A percentile compares a stretch with the other conserved stretches of the same genome.
These are phyloP conservation scores for Arrhamphus sclerolepis DNA, from an alignment of 2,797 vertebrate species.

Conservation along the genomic window DNA sequence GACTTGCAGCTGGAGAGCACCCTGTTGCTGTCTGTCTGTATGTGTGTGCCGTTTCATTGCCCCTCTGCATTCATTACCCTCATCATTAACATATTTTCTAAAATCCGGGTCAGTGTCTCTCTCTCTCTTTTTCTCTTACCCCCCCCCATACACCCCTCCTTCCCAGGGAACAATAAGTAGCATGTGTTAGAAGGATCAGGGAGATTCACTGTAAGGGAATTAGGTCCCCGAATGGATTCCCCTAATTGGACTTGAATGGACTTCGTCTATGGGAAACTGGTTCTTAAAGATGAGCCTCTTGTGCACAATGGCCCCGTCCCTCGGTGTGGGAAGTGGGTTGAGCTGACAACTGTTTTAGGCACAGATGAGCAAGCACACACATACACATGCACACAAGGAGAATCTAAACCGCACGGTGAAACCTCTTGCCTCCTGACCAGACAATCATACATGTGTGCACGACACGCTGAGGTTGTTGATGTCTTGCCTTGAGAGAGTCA, in stretches of 20 bases:
- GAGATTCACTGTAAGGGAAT: constrained; percentile 80
- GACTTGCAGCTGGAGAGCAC: constrained; percentile 31
- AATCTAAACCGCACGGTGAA: constrained; percentile 55
- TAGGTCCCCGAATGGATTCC: constrained; percentile 77
- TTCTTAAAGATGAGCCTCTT: constrained; percentile 77
- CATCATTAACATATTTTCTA: constrained; percentile 73
- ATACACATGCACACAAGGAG: constrained; percentile 26
- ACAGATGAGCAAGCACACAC: constrained; percentile 43
- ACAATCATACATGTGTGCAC: constrained; percentile 48
- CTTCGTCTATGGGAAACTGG: constrained; percentile 76
- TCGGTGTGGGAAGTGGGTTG: constrained; percentile 82
- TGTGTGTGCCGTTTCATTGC: constrained; percentile 64
- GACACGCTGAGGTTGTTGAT: constrained; percentile 41
- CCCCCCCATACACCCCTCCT: constrained; percentile 34
- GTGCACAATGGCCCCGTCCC: constrained; percentile 56
- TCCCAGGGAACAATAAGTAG: constrained; percentile 77
- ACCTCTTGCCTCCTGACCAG: constrained; percentile 71
- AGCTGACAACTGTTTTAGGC: constrained; percentile 68
- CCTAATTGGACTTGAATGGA: constrained; percentile 81
- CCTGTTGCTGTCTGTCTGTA: constrained; percentile 55
- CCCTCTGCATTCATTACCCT: constrained; percentile 66
- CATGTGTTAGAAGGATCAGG: constrained; percentile 80
- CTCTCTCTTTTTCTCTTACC: constrained; percentile 44
- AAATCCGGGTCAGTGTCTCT: constrained; percentile 77
- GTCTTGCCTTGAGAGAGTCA: constrained; percentile 73